Evolutionary conservation across 23 tunicate genomes (phyloP).

Genomic region (Oikopleura vanhoeffeni): DNA sequence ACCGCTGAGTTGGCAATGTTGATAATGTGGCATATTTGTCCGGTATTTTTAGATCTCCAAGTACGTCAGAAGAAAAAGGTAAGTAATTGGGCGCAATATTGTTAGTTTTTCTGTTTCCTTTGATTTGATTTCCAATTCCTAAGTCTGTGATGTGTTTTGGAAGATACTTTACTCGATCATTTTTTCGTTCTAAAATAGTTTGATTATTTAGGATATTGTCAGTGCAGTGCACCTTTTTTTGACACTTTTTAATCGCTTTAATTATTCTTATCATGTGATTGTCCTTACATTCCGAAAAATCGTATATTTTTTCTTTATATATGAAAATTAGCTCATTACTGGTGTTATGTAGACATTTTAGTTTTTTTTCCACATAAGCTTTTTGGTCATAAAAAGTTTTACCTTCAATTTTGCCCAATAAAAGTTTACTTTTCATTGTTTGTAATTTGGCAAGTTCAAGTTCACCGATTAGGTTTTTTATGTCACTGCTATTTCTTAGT

Average conservation of each 20-base stretch:
- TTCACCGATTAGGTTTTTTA: too few species aligned
- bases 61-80: background rate
- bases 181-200: too few species aligned
- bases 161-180: too few species aligned
- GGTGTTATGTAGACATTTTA: background rate
- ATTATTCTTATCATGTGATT: background rate
- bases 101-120: background rate
- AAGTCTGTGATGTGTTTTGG: too few species aligned
- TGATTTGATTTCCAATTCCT: too few species aligned
- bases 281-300: background rate
- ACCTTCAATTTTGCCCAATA: background rate
- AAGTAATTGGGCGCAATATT: background rate
- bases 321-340: too few species aligned
- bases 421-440: background rate
- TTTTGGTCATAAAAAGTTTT: background rate
- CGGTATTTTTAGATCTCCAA: background rate
- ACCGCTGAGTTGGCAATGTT: background rate
- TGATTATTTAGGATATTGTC: too few species aligned
- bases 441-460: too few species aligned
- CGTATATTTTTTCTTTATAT: background rate
- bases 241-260: background rate
- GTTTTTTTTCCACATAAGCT: background rate
- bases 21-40: background rate
- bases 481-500: too few species aligned
- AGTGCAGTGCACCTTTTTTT: background rate